Evolutionary conservation across 2,888 invertebrate genomes (phyloP), one percentile per base, ranked within the genome.

Genomic region (Harpalus rubripes): DNA sequence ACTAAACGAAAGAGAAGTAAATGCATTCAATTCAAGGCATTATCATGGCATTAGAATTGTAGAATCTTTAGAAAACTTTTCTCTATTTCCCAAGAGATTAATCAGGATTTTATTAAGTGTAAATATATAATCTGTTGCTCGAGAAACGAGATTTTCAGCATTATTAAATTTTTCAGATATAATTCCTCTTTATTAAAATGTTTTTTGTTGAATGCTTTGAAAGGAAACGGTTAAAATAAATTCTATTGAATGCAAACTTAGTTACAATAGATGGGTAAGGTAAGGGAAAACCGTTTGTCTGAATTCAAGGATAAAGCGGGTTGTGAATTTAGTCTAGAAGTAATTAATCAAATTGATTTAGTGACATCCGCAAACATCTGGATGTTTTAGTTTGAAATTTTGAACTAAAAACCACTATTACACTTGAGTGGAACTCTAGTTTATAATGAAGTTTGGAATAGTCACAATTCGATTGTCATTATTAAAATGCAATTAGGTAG

Each of bases 341-440:
- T 52, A 52, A 52, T 52, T 52, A 52, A 52, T 52, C 44, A 52
- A 52, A 52, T 52, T 52, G 44, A 52, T 52, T 52, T 52, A 52
- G 44, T 52, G 44, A 52, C 44, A 52, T 52, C 44, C 44, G 44
- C 44, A 52, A 52, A 52, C 44, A 52, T 52, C 44, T 52, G 44
- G 44, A 52, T 52, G 44, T 52, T 52, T 3, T 52, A 12, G 10
- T 52, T 12, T 52, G 44, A 52, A 52, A 52, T 12, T 52, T 10
- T 52, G 44, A 52, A 52, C 44, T 52, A 52, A 52, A 32, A 52
- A 52, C 44, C 12, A 52, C 8, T 12, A 12, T 52, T 52, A 52
- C 10, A 12, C 44, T 52, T 52, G 44, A 52, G 44, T 52, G 12
- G 44, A 52, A 12, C 12, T 12, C 8, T 52, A 52, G 44, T 52